phyloP scores from a whole-genome alignment of 2,888 invertebrate species.

The Colletes collaris region DNA sequence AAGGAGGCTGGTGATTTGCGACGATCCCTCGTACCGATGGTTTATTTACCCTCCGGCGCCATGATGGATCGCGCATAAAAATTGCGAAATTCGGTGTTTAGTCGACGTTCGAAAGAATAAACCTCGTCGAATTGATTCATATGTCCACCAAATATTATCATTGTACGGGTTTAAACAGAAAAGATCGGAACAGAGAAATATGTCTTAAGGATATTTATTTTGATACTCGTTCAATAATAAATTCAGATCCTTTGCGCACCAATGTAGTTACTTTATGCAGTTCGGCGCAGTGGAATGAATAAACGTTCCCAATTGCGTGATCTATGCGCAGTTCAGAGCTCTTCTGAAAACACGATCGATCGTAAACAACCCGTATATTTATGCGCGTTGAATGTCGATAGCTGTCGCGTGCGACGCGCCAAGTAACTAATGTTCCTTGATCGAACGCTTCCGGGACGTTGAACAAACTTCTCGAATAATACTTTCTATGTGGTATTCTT shows the following conservation, averaged over 20 bases:
- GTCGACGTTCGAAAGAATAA: constrained; percentile 27
- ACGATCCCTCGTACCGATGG: constrained; percentile 24
- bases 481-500: constrained; percentile 13
- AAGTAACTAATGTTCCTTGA: constrained; percentile 44
- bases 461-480: constrained; percentile 25
- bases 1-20: constrained; percentile 48
- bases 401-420: constrained; percentile 31
- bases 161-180: neutral
- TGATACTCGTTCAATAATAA: constrained; percentile 1
- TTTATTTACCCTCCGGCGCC: constrained; percentile 44
- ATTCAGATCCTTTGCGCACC: constrained; percentile 13
- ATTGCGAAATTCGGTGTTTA: constrained; percentile 42
- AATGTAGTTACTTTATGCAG: constrained; percentile 7
- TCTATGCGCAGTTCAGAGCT: constrained; percentile 32
- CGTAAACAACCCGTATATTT: constrained; percentile 44
- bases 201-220: no score
- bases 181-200: neutral
- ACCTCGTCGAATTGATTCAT: constrained; percentile 13
- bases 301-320: constrained; percentile 15
- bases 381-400: constrained; percentile 44
- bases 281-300: constrained; percentile 17
- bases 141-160: constrained; percentile 16
- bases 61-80: constrained; percentile 47
- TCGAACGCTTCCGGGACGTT: constrained; percentile 33
- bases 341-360: constrained; percentile 41